Percentiles rank a stretch among this genome's conserved stretches.
phyloP scores from a whole-genome alignment of 2,797 vertebrate species.

The Leptatherina wallacei region DNA sequence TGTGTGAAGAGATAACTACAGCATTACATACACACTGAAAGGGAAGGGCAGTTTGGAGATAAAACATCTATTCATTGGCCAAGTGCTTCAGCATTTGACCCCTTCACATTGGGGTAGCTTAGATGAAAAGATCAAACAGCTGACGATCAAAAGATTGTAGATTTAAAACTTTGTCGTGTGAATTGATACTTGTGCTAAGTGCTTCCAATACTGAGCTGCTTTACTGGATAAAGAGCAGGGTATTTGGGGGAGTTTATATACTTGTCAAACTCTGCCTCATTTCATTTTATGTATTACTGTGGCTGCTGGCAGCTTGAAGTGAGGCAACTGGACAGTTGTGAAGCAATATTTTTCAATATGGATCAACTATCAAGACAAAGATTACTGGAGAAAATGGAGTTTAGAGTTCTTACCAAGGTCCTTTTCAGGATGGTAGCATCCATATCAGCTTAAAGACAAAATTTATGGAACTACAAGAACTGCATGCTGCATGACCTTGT shows the following conservation, averaged over 20 bases:
- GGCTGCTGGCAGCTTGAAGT: conserved; percentile 57
- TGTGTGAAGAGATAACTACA: conserved; percentile 41
- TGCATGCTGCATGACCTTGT: background rate
- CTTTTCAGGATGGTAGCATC: conserved; percentile 6
- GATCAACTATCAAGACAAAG: conserved; percentile 43
- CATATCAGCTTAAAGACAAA: background rate
- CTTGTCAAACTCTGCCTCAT: conserved; percentile 66
- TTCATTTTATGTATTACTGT: conserved; percentile 70
- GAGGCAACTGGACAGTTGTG: conserved; percentile 44
- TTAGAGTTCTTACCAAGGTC: conserved; percentile 17
- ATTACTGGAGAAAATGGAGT: conserved; percentile 48
- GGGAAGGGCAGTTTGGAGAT: conserved; percentile 43
- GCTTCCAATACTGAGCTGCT: conserved; percentile 18
- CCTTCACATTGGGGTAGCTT: background rate
- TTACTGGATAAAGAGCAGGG: conserved; percentile 26
- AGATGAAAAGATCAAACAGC: conserved; percentile 10
- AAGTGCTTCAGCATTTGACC: background rate
- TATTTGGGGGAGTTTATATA: conserved; percentile 58
- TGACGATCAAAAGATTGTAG: conserved; percentile 4
- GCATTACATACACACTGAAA: conserved; percentile 54
- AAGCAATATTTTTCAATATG: conserved; percentile 58
- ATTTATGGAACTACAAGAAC: background rate
- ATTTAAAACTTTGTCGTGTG: conserved; percentile 9
- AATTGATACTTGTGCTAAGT: conserved; percentile 6
- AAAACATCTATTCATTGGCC: conserved; percentile 15